Evolutionary conservation across 2,888 invertebrate genomes (phyloP).

Genomic region (Heteropelma amictum): DNA sequence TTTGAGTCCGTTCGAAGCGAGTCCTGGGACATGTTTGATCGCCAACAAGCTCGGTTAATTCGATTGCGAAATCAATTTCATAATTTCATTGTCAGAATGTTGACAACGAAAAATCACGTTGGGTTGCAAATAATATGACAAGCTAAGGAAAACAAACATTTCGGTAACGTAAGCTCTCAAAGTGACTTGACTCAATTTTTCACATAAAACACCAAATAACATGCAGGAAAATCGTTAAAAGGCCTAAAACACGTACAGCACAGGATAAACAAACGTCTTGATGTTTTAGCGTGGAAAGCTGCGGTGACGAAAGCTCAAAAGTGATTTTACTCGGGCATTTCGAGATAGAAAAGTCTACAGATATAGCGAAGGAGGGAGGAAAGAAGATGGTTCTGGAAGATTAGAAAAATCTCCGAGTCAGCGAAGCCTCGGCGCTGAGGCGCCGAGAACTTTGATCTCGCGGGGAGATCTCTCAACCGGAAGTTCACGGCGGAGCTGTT

Average conservation of each 20-base stretch:
- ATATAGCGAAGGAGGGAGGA: slow-evolving; percentile 15
- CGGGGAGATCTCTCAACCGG: slow-evolving; percentile 46
- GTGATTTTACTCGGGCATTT: slow-evolving; percentile 15
- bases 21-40: too few species aligned
- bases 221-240: neutral
- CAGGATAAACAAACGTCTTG: slow-evolving; percentile 1
- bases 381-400: slow-evolving; percentile 41
- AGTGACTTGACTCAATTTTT: neutral
- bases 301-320: slow-evolving; percentile 43
- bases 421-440: slow-evolving; percentile 26
- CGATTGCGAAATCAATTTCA: too few species aligned
- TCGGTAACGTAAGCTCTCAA: neutral
- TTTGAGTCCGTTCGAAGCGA: too few species aligned
- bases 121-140: neutral
- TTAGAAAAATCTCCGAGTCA: slow-evolving; percentile 31
- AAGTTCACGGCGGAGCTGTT: slow-evolving; percentile 43
- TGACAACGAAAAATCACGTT: slow-evolving; percentile 2
- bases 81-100: too few species aligned
- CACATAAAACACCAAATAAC: neutral
- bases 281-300: slow-evolving; percentile 7
- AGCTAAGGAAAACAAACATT: neutral
- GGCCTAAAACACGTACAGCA: neutral
- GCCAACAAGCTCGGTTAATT: too few species aligned
- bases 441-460: slow-evolving; percentile 53
- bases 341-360: slow-evolving; percentile 13